A percentile compares a stretch with the other conserved stretches of the same genome.
Evolutionary conservation across 2,113 vertebrate species (phyloP).

Genomic region (Hydrolagus affinis): DNA sequence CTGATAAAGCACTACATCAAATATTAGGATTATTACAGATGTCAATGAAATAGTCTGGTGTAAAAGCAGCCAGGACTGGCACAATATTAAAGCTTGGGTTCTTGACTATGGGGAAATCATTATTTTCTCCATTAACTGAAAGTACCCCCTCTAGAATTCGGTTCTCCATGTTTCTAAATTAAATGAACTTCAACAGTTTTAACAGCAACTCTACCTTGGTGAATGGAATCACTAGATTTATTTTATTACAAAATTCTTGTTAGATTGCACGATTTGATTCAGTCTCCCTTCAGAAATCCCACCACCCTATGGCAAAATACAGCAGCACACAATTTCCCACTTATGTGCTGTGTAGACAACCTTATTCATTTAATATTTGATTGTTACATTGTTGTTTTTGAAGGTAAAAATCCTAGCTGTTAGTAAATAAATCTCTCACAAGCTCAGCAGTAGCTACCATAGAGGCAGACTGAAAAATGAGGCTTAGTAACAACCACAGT

Average conservation of each 20-base stretch:
- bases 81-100: too few relatives aligned
- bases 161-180: background rate
- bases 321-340: background rate
- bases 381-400: background rate
- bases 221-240: background rate
- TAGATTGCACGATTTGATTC: background rate
- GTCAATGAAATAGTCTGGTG: too few relatives aligned
- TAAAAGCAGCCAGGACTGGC: too few relatives aligned
- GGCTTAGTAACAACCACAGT: background rate
- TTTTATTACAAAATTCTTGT: background rate
- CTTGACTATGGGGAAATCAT: too few relatives aligned
- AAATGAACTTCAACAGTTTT: background rate
- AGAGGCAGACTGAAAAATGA: background rate
- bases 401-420: background rate
- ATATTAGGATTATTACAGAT: too few relatives aligned
- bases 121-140: too few relatives aligned
- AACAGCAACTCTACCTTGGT: background rate
- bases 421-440: background rate
- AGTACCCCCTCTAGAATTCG: too few relatives aligned
- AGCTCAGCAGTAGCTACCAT: background rate
- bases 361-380: background rate
- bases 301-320: background rate
- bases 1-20: too few relatives aligned
- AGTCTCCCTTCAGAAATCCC: background rate
- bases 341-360: background rate